A percentile compares a stretch with the other conserved stretches of the same genome.
phyloP scores from a whole-genome alignment of 2,888 invertebrate genomes.

The Frankliniella intonsa region DNA sequence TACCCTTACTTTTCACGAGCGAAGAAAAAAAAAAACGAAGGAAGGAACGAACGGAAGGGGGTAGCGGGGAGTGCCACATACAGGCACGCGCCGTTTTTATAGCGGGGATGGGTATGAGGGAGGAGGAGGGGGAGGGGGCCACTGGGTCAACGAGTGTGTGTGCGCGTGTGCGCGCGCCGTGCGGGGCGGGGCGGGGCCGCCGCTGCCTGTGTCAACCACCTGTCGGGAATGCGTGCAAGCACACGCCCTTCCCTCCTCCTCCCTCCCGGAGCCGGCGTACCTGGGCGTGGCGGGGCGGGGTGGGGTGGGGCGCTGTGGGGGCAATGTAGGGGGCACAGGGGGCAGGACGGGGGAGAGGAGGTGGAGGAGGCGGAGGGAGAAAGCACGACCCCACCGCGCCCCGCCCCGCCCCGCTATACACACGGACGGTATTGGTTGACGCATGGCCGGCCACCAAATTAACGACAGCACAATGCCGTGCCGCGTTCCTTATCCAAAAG shows the following conservation, averaged over 20 bases:
- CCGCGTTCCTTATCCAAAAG: too few species aligned
- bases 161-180: neutral
- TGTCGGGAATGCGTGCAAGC: conserved; percentile 17
- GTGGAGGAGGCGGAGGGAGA: neutral
- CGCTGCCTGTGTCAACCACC: conserved; percentile 14
- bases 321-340: neutral
- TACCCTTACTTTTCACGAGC: too few species aligned
- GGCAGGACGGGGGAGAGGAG: neutral
- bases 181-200: neutral
- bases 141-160: conserved; percentile 13
- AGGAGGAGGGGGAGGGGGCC: neutral
- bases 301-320: neutral
- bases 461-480: neutral
- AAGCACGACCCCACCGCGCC: neutral
- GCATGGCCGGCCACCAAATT: neutral
- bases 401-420: too few species aligned
- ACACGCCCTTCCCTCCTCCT: neutral
- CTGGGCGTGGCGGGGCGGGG: neutral
- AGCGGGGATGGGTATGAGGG: neutral
- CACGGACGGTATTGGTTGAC: neutral
- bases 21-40: too few species aligned
- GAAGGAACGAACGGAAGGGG: too few species aligned
- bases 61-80: too few species aligned
- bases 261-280: neutral
- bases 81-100: too few species aligned